Percentiles rank a stretch among this genome's conserved stretches.
These are phyloP conservation scores for Ispidina picta DNA, from an alignment of 2,797 vertebrate genomes.

Conservation along the genomic window DNA sequence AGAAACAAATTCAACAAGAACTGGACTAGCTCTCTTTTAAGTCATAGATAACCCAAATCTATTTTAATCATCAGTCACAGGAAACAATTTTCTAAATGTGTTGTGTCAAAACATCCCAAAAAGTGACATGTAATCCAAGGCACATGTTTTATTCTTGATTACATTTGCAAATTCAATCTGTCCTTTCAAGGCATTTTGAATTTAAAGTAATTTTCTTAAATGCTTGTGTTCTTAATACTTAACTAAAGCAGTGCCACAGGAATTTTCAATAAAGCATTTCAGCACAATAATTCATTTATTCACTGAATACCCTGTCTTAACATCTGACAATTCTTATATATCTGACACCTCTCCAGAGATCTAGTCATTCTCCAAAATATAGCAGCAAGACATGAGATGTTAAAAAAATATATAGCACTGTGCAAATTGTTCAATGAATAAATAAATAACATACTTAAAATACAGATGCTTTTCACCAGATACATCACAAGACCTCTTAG, in stretches of 20 bases:
- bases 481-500: not conserved
- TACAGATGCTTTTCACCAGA: not conserved
- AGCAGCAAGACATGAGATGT: not conserved
- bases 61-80: conserved; percentile 27
- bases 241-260: not conserved
- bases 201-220: conserved; percentile 49
- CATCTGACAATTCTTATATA: not conserved
- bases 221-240: not conserved
- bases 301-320: conserved; percentile 2
- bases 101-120: conserved; percentile 48
- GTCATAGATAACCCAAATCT: not conserved
- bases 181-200: conserved; percentile 40
- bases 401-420: not conserved
- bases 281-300: conserved; percentile 20
- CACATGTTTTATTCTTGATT: conserved; percentile 37
- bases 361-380: not conserved
- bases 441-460: not conserved
- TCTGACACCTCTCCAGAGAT: not conserved
- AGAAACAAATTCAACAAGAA: not conserved
- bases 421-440: not conserved
- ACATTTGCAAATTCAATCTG: conserved; percentile 47
- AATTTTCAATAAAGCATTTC: conserved; percentile 9
- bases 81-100: conserved; percentile 22
- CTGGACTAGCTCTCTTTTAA: conserved; percentile 13
- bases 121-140: conserved; percentile 27